Base-by-base conservation (phyloP, 2,113 vertebrate genomes). In the Pelusios castaneus region DNA sequence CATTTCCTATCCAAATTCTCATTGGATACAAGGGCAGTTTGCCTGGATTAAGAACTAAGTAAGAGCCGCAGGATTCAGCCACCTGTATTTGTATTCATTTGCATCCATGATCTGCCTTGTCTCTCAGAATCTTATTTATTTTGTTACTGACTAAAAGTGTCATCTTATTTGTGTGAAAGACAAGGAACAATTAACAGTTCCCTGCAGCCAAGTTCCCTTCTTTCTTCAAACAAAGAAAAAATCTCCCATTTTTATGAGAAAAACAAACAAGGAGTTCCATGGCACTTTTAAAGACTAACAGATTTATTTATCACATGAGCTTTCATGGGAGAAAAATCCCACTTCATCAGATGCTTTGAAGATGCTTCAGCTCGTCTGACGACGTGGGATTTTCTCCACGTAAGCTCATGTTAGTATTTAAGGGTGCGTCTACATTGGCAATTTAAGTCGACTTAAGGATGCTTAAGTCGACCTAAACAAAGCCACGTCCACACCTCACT, bases 151-250 rank as follows among this genome's bases (percentile, higher is more conserved):
- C n/a, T 38, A 19, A 70, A 70, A 70, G n/a, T 22, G 21, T 60
- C 58, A 60, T 38, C n/a, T 38, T 70, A 21, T 19, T 22, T 34
- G 9, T 38, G 63, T 38, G 19, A 70, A 70, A 70, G 63, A 38
- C 21, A 34, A 19, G 63, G 34, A 70, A 70, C 63, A 38, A 70
- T 70, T 38, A 38, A 38, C n/a, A 38, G 21, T 10, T 17, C n/a
- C n/a, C 34, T 38, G n/a, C 8, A 38, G 63, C 19, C 63, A 70
- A 38, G 63, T 70, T 38, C 34, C 31, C 34, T 8, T 67, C 63
- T 22, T 67, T 34, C 10, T 11, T 38, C 31, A 2, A n/a, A 24
- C 22, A 5, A 6, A 10, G 2, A 12, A 2, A 9, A 19, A 2
- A 2, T n/a, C 17, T 70, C n/a, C 19, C 8, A 22, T 38, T 38